phyloP scores from a whole-genome alignment of 2,888 invertebrate species.

The Zaprionus lineosus region DNA sequence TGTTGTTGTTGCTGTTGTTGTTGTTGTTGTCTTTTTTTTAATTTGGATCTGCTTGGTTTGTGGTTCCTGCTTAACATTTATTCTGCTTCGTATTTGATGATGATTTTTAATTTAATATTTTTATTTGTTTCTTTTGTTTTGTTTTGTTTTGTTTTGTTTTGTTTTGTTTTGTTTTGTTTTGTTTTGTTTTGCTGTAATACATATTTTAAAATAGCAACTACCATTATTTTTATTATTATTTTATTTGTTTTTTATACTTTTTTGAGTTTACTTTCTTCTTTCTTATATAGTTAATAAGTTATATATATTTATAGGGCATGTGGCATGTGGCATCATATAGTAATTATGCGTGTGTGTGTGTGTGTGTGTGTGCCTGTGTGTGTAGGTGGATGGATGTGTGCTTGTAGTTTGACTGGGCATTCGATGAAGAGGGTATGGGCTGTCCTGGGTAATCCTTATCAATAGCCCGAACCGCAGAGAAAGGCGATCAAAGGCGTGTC shows the following conservation, averaged over 20 bases:
- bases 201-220: conserved; percentile 79
- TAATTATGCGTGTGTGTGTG: conserved; percentile 34
- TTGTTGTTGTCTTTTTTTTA: conserved; percentile 36
- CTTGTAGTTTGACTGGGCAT: not conserved
- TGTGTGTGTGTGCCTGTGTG: conserved; percentile 22
- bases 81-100: conserved; percentile 47
- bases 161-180: conserved; percentile 20
- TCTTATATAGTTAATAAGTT: conserved; percentile 77
- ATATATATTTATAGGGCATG: conserved; percentile 72
- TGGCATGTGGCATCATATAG: conserved; percentile 42
- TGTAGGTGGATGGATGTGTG: not conserved
- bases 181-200: conserved; percentile 58
- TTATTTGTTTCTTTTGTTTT: conserved; percentile 20
- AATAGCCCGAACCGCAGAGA: conserved; percentile 12
- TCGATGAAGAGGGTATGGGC: conserved; percentile 21
- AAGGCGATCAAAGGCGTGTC: conserved; percentile 45
- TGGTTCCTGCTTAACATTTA: conserved; percentile 65
- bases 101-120: conserved; percentile 29
- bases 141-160: conserved; percentile 20
- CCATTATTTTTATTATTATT: conserved; percentile 59
- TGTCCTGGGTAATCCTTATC: conserved; percentile 25
- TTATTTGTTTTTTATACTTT: conserved; percentile 48
- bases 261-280: conserved; percentile 53
- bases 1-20: conserved; percentile 30
- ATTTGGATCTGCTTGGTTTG: conserved; percentile 49